A percentile compares a stretch with the other conserved stretches of the same genome.
Conservation (phyloP, 2,113 vertebrate genomes). For the Indicator indicator region DNA sequence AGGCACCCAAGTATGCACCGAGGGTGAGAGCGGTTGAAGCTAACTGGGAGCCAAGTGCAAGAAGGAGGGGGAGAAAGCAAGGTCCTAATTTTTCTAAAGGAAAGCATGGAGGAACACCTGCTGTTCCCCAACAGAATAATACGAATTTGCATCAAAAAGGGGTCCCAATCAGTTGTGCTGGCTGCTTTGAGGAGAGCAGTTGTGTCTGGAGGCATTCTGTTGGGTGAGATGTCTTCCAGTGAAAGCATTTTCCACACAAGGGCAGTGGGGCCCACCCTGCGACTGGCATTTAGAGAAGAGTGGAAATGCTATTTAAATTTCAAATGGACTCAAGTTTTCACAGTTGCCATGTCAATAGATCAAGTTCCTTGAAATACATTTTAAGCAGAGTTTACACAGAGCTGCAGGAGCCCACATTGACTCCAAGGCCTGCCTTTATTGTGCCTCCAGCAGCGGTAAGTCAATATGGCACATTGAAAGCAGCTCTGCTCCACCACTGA, state of each 20-base stretch:
- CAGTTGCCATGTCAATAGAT: slow-evolving; percentile 72
- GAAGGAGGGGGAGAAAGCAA: slow-evolving; percentile 1
- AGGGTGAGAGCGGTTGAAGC: not conserved
- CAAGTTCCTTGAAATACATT: slow-evolving; percentile 68
- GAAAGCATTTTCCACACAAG: slow-evolving; percentile 64
- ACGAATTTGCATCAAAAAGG: slow-evolving; percentile 75
- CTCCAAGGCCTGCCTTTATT: slow-evolving; percentile 52
- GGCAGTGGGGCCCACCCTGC: slow-evolving; percentile 20
- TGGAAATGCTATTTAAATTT: slow-evolving; percentile 74
- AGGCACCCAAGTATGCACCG: not conserved
- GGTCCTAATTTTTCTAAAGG: slow-evolving; percentile 56
- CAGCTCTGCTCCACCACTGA: not conserved
- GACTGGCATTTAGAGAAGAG: slow-evolving; percentile 56
- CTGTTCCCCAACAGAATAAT: slow-evolving; percentile 70
- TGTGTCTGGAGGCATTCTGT: slow-evolving; percentile 74
- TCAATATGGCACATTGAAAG: slow-evolving; percentile 61
- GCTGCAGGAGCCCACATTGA: slow-evolving; percentile 59
- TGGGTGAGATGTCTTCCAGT: slow-evolving; percentile 60
- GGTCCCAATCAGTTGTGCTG: slow-evolving; percentile 65
- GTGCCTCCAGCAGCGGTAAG: slow-evolving; percentile 54
- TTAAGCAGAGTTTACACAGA: slow-evolving; percentile 72
- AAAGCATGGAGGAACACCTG: slow-evolving; percentile 73
- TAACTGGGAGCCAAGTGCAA: not conserved
- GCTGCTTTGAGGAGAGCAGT: slow-evolving; percentile 65
- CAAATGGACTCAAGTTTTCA: slow-evolving; percentile 68